Conservation (phyloP, 2,888 invertebrate genomes). For the Punctoribates punctum region DNA sequence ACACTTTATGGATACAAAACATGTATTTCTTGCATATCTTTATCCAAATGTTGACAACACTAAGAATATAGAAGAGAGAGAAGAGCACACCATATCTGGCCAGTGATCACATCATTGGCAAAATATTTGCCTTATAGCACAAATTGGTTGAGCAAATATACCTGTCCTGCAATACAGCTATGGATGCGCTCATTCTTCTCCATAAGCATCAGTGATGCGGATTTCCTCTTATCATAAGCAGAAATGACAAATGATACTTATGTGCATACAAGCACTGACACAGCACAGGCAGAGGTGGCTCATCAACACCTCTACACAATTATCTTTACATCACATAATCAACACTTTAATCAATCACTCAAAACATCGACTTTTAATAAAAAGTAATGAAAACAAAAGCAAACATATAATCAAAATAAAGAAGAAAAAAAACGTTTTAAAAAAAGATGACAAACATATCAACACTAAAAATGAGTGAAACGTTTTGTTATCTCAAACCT, state of each 20-base stretch:
- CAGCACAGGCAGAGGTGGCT: conserved; percentile 2
- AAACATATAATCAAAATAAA: not conserved
- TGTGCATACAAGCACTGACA: not conserved
- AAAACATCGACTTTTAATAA: conserved; percentile 10
- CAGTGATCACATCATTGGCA: not conserved
- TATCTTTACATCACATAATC: not conserved
- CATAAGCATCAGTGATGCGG: conserved; percentile 35
- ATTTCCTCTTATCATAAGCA: conserved; percentile 37
- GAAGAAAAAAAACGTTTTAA: conserved; percentile 2
- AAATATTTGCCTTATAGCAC: conserved; percentile 24
- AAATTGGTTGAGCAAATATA: conserved; percentile 31
- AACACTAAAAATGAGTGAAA: not conserved
- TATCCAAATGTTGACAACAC: conserved; percentile 33
- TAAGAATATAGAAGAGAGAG: not conserved
- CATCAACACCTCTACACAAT: conserved; percentile 8
- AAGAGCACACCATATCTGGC: not conserved
- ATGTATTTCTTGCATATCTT: conserved; percentile 23
- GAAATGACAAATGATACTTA: conserved; percentile 33
- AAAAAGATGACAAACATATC: conserved; percentile 6
- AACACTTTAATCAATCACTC: conserved; percentile 15
- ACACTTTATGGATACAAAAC: not conserved
- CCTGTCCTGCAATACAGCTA: not conserved
- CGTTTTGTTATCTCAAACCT: conserved; percentile 12
- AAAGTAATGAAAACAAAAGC: not conserved
- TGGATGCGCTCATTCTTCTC: conserved; percentile 12